Evolutionary conservation across 2,888 invertebrate species (phyloP).

Genomic region (Apodemia duryi): DNA sequence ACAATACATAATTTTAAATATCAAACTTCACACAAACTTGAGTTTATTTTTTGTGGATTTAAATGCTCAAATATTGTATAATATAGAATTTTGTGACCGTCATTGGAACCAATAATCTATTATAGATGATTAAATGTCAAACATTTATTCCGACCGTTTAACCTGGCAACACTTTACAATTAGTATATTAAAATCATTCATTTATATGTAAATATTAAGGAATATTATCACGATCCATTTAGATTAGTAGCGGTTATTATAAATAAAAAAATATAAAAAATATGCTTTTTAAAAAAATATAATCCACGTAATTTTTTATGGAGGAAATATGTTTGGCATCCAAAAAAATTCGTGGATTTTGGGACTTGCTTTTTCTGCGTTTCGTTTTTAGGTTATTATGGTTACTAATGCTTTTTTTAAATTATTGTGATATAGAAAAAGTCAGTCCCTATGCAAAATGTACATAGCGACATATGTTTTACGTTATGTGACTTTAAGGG

Average conservation of each 20-base stretch:
- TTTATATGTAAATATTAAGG: conserved; percentile 64
- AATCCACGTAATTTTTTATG: conserved; percentile 42
- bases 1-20: too few relatives aligned
- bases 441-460: conserved; percentile 55
- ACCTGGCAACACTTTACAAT: conserved; percentile 31
- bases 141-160: conserved; percentile 25
- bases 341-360: conserved; percentile 48
- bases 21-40: too few relatives aligned
- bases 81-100: not conserved
- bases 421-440: conserved; percentile 44
- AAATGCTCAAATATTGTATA: not conserved
- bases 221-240: conserved; percentile 43
- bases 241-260: conserved; percentile 47
- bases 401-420: conserved; percentile 40
- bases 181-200: conserved; percentile 35
- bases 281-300: conserved; percentile 39
- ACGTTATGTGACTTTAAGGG: conserved; percentile 60
- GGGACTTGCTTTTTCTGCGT: conserved; percentile 47
- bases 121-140: conserved; percentile 24
- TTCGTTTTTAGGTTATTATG: conserved; percentile 39
- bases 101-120: not conserved
- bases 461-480: conserved; percentile 71
- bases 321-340: conserved; percentile 64
- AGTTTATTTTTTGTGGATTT: not conserved
- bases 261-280: conserved; percentile 46